Conservation (phyloP, 2,797 vertebrate species). For the Eremophila alpestris region DNA sequence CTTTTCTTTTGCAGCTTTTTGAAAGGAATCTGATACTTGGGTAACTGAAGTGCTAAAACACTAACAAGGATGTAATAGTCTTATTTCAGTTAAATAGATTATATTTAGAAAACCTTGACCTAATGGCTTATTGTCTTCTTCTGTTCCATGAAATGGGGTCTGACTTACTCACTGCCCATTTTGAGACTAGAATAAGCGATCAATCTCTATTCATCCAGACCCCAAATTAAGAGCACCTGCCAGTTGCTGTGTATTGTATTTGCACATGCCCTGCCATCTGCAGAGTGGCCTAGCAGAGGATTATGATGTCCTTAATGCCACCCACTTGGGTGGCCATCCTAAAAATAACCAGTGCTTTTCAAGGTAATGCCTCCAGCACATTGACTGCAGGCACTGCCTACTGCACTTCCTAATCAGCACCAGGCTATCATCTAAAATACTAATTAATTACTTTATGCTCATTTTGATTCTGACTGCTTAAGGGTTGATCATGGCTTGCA, state of each 20-base stretch:
- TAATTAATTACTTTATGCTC: background rate
- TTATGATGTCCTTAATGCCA: background rate
- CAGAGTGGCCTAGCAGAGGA: background rate
- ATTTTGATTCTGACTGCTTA: background rate
- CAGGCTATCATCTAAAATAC: background rate
- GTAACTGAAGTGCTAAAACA: background rate
- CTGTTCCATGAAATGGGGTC: background rate
- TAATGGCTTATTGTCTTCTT: background rate
- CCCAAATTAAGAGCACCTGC: background rate
- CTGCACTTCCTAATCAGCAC: background rate
- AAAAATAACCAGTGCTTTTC: background rate
- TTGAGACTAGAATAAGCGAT: background rate
- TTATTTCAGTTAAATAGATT: background rate
- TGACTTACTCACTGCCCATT: background rate
- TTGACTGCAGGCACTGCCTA: background rate
- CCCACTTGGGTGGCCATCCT: background rate
- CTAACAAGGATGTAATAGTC: background rate
- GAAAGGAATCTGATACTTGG: background rate
- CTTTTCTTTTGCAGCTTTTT: background rate
- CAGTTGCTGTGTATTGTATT: background rate
- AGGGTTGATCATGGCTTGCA: background rate
- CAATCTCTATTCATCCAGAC: background rate
- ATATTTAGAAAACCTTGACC: background rate
- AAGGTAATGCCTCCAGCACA: background rate
- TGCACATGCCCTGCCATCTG: background rate